phyloP scores from a whole-genome alignment of 2,888 invertebrate genomes.

The Sinodicranocentrus sp. region DNA sequence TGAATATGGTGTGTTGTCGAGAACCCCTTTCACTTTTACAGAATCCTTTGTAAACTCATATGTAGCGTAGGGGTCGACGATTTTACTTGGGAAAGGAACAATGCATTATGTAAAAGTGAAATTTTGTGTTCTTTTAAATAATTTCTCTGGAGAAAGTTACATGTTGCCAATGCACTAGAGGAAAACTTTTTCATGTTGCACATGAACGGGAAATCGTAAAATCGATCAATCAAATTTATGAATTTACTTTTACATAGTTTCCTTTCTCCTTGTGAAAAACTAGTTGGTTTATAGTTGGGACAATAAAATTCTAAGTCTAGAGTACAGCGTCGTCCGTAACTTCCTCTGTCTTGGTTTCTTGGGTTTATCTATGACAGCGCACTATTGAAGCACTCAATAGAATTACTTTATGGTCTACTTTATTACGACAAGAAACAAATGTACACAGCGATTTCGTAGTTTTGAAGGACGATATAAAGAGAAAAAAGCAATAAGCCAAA shows the following conservation, averaged over 20 bases:
- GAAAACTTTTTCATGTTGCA: not conserved
- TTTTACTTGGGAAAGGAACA: not conserved
- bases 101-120: not conserved
- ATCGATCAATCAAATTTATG: conserved; percentile 12
- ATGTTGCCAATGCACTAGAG: not conserved
- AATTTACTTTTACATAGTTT: conserved; percentile 7
- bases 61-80: no score
- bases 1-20: not conserved
- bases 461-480: not conserved
- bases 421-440: not conserved
- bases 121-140: conserved; percentile 22
- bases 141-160: not conserved
- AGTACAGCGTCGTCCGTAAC: no score
- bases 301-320: no score
- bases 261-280: not conserved
- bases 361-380: no score
- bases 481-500: conserved; percentile 1
- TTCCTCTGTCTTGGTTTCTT: no score
- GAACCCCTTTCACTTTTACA: no score
- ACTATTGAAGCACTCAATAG: conserved; percentile 11
- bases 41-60: no score
- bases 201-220: not conserved
- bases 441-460: not conserved
- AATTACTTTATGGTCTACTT: not conserved
- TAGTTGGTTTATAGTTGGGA: no score